phyloP scores from a whole-genome alignment of 2,113 vertebrate species.

The Poeciliopsis retropinna region DNA sequence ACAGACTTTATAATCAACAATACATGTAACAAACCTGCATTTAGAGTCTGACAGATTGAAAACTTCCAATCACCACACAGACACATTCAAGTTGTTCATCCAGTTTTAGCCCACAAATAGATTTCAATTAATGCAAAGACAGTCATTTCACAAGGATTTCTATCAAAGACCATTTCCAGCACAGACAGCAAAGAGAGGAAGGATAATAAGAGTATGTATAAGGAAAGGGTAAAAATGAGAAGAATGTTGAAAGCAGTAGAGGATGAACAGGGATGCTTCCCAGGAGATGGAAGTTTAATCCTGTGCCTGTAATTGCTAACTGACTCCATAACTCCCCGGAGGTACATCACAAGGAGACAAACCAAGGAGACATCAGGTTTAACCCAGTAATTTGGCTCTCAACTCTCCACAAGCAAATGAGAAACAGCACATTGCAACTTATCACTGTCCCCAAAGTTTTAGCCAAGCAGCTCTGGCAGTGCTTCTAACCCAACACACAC shows the following conservation, averaged over 20 bases:
- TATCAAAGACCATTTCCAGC: neutral
- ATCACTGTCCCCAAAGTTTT: constrained; percentile 62
- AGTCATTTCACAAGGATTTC: constrained; percentile 68
- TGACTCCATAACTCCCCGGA: constrained; percentile 48
- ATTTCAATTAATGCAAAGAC: neutral
- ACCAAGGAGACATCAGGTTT: constrained; percentile 61
- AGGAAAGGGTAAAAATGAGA: constrained; percentile 33
- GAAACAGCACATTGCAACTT: constrained; percentile 58
- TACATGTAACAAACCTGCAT: neutral
- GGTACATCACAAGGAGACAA: constrained; percentile 60
- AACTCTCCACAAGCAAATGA: constrained; percentile 59
- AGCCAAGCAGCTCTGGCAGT: constrained; percentile 45
- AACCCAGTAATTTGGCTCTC: constrained; percentile 41
- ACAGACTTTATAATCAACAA: neutral
- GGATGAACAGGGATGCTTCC: constrained; percentile 43
- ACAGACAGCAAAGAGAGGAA: constrained; percentile 11
- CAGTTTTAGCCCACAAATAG: neutral
- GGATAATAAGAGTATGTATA: constrained; percentile 9
- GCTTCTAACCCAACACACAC: constrained; percentile 34
- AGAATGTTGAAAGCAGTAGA: constrained; percentile 16
- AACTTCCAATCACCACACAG: neutral
- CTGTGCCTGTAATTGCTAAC: constrained; percentile 64
- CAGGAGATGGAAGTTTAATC: constrained; percentile 45
- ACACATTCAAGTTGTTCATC: neutral
- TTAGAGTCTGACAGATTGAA: neutral